Percentiles rank a stretch among this genome's conserved stretches.
phyloP scores from a whole-genome alignment of 2,888 invertebrate genomes.

The Hirtodrosophila confusa region DNA sequence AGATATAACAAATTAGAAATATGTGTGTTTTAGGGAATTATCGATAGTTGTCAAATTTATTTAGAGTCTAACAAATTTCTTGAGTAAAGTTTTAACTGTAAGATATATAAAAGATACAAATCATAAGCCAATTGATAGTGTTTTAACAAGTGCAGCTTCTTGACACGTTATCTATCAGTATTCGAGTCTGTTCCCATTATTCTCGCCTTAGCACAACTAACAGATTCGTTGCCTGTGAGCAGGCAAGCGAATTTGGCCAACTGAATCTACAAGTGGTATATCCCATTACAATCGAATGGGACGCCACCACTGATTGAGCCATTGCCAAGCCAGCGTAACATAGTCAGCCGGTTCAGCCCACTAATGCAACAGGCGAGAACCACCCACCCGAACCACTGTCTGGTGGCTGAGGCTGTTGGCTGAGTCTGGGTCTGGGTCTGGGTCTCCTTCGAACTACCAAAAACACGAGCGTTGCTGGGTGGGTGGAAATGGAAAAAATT shows the following conservation, averaged over 20 bases:
- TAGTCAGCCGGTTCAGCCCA: slow-evolving; percentile 34
- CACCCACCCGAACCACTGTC: slow-evolving; percentile 6
- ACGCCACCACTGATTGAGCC: slow-evolving; percentile 78
- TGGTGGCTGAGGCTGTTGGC: too few relatives aligned
- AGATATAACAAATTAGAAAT: too few relatives aligned
- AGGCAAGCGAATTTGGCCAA: slow-evolving; percentile 17
- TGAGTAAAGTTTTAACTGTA: too few relatives aligned
- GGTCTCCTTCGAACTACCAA: slow-evolving; percentile 72
- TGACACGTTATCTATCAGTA: too few relatives aligned
- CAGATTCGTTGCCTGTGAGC: slow-evolving; percentile 11
- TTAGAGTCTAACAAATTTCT: too few relatives aligned
- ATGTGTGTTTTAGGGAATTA: too few relatives aligned
- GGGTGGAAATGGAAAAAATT: slow-evolving; percentile 51
- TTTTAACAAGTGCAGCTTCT: too few relatives aligned
- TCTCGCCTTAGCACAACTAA: neutral
- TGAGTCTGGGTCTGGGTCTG: slow-evolving; percentile 15
- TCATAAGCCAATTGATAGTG: too few relatives aligned
- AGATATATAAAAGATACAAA: too few relatives aligned
- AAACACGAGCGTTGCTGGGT: slow-evolving; percentile 51
- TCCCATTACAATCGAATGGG: slow-evolving; percentile 74
- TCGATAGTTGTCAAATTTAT: too few relatives aligned
- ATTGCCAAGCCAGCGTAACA: slow-evolving; percentile 42
- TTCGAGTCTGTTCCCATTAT: too few relatives aligned
- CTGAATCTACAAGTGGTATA: slow-evolving; percentile 73
- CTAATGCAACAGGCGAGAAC: slow-evolving; percentile 57